Conservation (phyloP, 2,113 vertebrate species). For the Sinocyclocheilus anophthalmus region DNA sequence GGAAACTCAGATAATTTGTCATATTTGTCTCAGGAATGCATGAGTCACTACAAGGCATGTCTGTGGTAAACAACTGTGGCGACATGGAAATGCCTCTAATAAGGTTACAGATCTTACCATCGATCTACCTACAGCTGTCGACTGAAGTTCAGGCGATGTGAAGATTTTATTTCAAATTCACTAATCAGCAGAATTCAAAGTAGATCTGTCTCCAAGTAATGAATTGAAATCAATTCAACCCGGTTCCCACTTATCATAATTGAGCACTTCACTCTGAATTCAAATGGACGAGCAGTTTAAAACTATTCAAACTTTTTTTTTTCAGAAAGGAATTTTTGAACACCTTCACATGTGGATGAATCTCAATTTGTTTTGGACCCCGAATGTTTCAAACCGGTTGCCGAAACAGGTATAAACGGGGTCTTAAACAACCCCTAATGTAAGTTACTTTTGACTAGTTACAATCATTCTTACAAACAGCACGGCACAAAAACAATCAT, state of each 20-base stretch:
- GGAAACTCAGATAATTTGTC: slow-evolving; percentile 2
- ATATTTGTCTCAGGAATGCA: neutral
- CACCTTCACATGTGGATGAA: slow-evolving; percentile 2
- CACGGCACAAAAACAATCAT: too few species aligned
- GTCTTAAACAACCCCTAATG: neutral
- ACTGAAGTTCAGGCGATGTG: neutral
- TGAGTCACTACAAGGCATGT: slow-evolving; percentile 39
- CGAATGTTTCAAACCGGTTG: neutral
- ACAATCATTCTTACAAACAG: neutral
- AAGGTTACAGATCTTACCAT: neutral
- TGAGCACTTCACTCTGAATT: too few species aligned
- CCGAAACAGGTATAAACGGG: neutral
- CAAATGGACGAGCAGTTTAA: slow-evolving; percentile 18
- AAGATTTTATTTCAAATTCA: neutral
- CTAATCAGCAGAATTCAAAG: neutral
- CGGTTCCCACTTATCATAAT: too few species aligned
- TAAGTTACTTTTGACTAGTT: neutral
- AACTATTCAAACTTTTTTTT: too few species aligned
- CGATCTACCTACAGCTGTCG: neutral
- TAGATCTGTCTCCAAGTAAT: neutral
- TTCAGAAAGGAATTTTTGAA: too few species aligned
- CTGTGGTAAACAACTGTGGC: neutral
- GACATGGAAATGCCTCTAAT: slow-evolving; percentile 16
- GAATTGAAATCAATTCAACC: slow-evolving; percentile 16
- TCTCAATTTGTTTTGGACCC: neutral